phyloP scores from a whole-genome alignment of 2,888 invertebrate genomes.

The Campoletis raptor region DNA sequence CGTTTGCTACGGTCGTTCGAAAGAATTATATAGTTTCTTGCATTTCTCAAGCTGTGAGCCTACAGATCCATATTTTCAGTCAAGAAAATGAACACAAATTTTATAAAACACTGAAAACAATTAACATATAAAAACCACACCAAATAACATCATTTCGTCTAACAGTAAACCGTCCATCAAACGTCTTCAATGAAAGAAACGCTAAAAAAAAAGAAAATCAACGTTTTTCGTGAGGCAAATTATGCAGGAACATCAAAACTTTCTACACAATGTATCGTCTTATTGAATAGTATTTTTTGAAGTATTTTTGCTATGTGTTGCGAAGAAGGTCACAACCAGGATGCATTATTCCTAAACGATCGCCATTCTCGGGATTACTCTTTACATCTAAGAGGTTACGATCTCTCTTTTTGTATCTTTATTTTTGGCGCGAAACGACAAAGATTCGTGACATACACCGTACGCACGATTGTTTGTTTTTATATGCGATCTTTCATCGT shows the following conservation, averaged over 20 bases:
- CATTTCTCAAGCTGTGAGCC: background rate
- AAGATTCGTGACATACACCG: slow-evolving; percentile 8
- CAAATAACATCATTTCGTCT: background rate
- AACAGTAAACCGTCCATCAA: background rate
- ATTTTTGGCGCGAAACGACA: slow-evolving; percentile 29
- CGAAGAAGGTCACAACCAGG: slow-evolving; percentile 9
- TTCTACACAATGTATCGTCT: slow-evolving; percentile 44
- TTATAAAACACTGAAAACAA: background rate
- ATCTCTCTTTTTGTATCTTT: slow-evolving; percentile 27
- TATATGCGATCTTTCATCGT: background rate
- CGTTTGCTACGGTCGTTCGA: slow-evolving; percentile 5
- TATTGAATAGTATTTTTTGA: background rate
- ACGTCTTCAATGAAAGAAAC: background rate
- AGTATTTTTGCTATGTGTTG: slow-evolving; percentile 23
- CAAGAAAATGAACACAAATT: background rate
- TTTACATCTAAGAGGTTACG: slow-evolving; percentile 51
- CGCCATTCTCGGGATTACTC: slow-evolving; percentile 35
- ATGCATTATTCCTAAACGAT: slow-evolving; percentile 33
- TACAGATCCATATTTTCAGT: background rate
- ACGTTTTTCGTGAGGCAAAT: background rate
- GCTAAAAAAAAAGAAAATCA: background rate
- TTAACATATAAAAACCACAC: background rate
- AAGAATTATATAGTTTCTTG: slow-evolving; percentile 7
- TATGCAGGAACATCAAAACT: slow-evolving; percentile 53
- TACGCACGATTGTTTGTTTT: slow-evolving; percentile 47